Base-by-base conservation (phyloP, 2,888 invertebrate species). In the Candidula unifasciata region DNA sequence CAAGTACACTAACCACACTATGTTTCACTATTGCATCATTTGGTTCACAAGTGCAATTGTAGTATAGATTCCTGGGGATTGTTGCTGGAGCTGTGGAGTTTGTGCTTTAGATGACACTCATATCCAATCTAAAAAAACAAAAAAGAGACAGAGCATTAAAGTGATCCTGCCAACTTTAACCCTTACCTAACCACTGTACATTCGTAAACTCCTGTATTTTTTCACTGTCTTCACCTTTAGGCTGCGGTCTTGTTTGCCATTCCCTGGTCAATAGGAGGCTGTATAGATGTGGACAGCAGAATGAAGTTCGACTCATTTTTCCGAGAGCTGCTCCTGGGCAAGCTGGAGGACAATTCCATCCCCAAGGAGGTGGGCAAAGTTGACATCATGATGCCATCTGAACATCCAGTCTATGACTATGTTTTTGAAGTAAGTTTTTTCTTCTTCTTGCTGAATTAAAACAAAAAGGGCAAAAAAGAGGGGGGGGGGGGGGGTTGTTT, bases 231-330 rank as follows among this genome's bases (percentile, higher is more conserved):
- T n/a, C 80, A 24, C 76, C 81, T 18, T 73, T 95, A 97, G 93
- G 97, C 96, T 1, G 95, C 96, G 0, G 95, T 97, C 88, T 94
- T 97, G 90, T 96, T 96, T 91, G 95, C 96, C 0, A 94, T 97
- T 76, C 95, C 96, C 3, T 98, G 98, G 98, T 97, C 97, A 0
- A 94, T 97, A 35, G 98, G 96, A 1, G 97, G 97, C 0, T 96
- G 96, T 83, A 94, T 97, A 57, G 96, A 97, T 92, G 94, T 94
- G 0, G 95, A 96, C 74, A 97, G 97, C 0, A 95, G 97, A 27
- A 95, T 95, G 71, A 96, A 96, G 93, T 95, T 98, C 88, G 97
- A 97, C 94, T 95, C 95, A 87, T 97, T 96, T 94, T 95, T 97
- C 80, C 95, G 97, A 69, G 93, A 93, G 2, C 86, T 94, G 3